phyloP scores from a whole-genome alignment of 35 echinoderm and acorn worm genomes.

The Patiria miniata region DNA sequence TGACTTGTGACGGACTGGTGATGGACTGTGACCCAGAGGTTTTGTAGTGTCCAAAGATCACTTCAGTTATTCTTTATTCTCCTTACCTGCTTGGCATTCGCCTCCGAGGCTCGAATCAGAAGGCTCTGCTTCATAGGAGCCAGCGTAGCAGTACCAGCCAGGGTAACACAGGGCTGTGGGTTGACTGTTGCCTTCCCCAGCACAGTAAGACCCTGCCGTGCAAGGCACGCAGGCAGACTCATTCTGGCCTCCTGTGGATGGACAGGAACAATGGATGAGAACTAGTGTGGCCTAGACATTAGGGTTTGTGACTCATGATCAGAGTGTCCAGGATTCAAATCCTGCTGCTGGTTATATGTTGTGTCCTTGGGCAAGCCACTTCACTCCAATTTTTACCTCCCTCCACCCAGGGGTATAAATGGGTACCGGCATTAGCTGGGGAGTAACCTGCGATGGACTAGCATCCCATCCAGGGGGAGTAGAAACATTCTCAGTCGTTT shows the following conservation, averaged over 20 bases:
- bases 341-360: not conserved
- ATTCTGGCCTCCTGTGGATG: conserved; percentile 73
- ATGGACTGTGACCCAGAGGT: too few species aligned
- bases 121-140: conserved; percentile 72
- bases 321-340: not conserved
- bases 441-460: too few species aligned
- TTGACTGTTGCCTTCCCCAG: conserved; percentile 70
- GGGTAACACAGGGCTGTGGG: conserved; percentile 81
- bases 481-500: too few species aligned
- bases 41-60: too few species aligned
- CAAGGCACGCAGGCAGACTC: conserved; percentile 72
- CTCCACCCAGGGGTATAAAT: too few species aligned
- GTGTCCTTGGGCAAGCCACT: not conserved
- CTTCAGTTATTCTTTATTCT: too few species aligned
- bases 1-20: too few species aligned
- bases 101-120: conserved; percentile 65
- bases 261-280: not conserved
- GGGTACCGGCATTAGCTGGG: too few species aligned
- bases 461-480: too few species aligned
- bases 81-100: conserved; percentile 78
- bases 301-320: too few species aligned
- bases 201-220: conserved; percentile 75
- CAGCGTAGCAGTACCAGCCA: conserved; percentile 90
- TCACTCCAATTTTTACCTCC: too few species aligned
- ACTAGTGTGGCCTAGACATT: too few species aligned